phyloP scores from a whole-genome alignment of 2,888 invertebrate genomes.

The Dicyrtoma fusca region DNA sequence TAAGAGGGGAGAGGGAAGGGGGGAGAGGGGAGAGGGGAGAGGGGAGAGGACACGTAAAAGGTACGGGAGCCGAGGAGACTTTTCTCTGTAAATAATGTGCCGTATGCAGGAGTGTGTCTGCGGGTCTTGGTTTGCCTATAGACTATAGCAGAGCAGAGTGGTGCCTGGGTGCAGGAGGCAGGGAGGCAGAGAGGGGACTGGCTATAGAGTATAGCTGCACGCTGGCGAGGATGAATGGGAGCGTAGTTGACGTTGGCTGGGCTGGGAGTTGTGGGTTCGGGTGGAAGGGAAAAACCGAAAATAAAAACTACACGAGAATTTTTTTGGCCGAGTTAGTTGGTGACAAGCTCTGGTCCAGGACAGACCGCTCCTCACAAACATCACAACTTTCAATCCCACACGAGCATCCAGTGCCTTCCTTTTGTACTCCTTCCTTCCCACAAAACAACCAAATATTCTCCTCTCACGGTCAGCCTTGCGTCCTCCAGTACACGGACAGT shows the following conservation, averaged over 20 bases:
- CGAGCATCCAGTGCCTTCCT: no score
- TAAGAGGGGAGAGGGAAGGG: neutral
- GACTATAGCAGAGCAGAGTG: no score
- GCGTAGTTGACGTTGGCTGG: neutral
- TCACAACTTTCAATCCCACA: no score
- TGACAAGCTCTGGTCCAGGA: slow-evolving; percentile 47
- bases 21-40: slow-evolving; percentile 4
- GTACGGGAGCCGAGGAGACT: neutral
- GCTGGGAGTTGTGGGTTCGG: neutral
- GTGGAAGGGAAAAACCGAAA: slow-evolving; percentile 15
- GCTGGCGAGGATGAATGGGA: neutral
- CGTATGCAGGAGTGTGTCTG: no score
- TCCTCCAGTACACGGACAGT: no score
- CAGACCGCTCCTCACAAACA: slow-evolving; percentile 5
- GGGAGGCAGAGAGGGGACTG: neutral
- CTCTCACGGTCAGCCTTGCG: neutral
- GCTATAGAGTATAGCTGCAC: neutral
- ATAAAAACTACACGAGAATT: slow-evolving; percentile 22
- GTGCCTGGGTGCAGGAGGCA: no score
- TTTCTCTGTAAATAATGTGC: no score
- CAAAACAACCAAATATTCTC: neutral
- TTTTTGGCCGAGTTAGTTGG: slow-evolving; percentile 48
- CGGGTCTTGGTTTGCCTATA: no score
- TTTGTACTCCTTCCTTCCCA: neutral
- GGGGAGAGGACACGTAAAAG: neutral